These are phyloP conservation scores for Gymnocheta viridis DNA, from an alignment of 2,888 invertebrate genomes.

Conservation along the genomic window DNA sequence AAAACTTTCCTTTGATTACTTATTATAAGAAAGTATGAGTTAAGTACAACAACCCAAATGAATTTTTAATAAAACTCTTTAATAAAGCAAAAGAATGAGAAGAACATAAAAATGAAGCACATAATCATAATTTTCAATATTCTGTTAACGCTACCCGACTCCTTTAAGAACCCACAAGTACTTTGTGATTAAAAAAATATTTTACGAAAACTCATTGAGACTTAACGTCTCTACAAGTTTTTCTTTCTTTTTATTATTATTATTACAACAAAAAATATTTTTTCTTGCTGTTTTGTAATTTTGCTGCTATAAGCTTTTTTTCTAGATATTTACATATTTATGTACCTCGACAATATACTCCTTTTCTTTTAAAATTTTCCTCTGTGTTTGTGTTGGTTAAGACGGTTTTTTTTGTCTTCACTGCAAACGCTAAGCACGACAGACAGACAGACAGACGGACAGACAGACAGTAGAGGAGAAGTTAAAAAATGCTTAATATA, in stretches of 20 bases:
- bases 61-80: conserved; percentile 68
- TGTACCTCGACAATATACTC: conserved; percentile 50
- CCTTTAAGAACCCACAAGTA: conserved; percentile 66
- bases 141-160: conserved; percentile 19
- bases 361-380: conserved; percentile 43
- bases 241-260: conserved; percentile 30
- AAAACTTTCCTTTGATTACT: conserved; percentile 49
- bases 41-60: conserved; percentile 54
- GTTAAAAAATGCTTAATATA: conserved; percentile 49
- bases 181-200: conserved; percentile 69
- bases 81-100: neutral
- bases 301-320: conserved; percentile 53
- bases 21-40: neutral
- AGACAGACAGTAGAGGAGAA: conserved; percentile 28
- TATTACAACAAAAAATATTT: too few relatives aligned
- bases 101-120: conserved; percentile 46
- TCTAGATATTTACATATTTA: conserved; percentile 19
- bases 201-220: conserved; percentile 68
- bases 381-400: conserved; percentile 25
- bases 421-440: neutral
- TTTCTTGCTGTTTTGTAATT: neutral
- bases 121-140: conserved; percentile 69
- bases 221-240: conserved; percentile 66
- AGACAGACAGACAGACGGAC: too few relatives aligned
- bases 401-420: conserved; percentile 49